Percentiles rank a stretch among this genome's conserved stretches.
Conservation (phyloP, 2,797 vertebrate species). For the Sandelia bainsii region DNA sequence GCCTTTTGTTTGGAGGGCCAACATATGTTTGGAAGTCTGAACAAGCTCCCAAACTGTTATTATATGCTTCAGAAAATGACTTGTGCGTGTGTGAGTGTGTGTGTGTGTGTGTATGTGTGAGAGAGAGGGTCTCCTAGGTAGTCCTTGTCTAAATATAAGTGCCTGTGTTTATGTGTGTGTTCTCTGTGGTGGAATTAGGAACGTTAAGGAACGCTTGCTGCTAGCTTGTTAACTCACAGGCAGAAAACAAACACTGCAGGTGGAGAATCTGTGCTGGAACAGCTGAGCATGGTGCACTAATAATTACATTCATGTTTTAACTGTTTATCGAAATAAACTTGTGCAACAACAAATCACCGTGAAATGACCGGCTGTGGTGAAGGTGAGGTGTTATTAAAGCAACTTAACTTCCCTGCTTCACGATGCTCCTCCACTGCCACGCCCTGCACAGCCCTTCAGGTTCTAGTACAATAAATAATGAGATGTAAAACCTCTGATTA, state of each 20-base stretch:
- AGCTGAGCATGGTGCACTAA: neutral
- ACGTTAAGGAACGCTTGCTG: constrained; percentile 42
- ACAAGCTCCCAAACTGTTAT: constrained; percentile 82
- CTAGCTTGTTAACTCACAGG: constrained; percentile 50
- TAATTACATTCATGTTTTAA: neutral
- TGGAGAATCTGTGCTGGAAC: constrained; percentile 4
- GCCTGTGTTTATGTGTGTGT: constrained; percentile 53
- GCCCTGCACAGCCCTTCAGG: too few relatives aligned
- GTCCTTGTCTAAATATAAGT: constrained; percentile 51
- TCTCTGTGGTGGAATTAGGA: constrained; percentile 53
- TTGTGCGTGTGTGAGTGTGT: constrained; percentile 38
- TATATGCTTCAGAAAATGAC: constrained; percentile 84
- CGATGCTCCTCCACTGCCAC: too few relatives aligned
- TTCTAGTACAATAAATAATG: too few relatives aligned
- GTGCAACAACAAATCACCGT: neutral
- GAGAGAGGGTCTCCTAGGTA: constrained; percentile 48
- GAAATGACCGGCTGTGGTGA: too few relatives aligned
- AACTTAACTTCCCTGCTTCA: too few relatives aligned
- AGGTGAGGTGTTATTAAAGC: too few relatives aligned
- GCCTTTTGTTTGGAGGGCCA: constrained; percentile 85
- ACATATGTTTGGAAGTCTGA: constrained; percentile 80
- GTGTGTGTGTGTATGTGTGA: constrained; percentile 42
- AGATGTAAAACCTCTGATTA: too few relatives aligned
- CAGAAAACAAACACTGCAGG: constrained; percentile 61
- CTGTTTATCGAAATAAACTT: neutral